Base-by-base conservation (phyloP, 1,140 invertebrate species). In the Phortica variegata region DNA sequence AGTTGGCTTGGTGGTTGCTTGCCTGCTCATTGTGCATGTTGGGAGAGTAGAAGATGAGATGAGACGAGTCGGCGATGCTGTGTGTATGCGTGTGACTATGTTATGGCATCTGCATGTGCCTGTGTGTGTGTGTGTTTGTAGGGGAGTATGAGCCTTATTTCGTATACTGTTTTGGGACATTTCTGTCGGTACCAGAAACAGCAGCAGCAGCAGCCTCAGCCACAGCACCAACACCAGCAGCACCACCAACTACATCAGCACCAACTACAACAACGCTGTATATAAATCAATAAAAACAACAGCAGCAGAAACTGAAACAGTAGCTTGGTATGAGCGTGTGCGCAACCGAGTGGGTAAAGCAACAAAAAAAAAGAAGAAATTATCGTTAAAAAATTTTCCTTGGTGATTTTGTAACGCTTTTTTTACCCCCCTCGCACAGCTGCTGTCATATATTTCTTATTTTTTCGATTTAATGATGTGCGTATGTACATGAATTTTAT, bases 251-350 rank as follows among this genome's bases (percentile, higher is more conserved):
- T 12, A 7, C 26, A 6, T 29, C 6, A 6, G 6, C 6, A 7
- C 26, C 26, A 12, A 15, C 33, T 34, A 34, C 10, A 33, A 44
- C 39, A 50, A 29, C 61, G 58, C 10, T 10, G 5, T 54, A 68
- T 60, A 68, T 68, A 68, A 68, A 68, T 68, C 63, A 68, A 68
- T 68, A 68, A 68, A 68, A 63, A 65, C 49, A 54, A 31, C 49
- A 31, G 33, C 13, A 45, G 29, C 45, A 61, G 58, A 57, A 61
- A 58, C 53, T 43, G 40, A n/a, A n/a, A n/a, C n/a, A n/a, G n/a
- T n/a, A n/a, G n/a, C n/a, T n/a, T n/a, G n/a, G n/a, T n/a, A n/a
- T n/a, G n/a, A n/a, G n/a, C n/a, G n/a, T n/a, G n/a, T n/a, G n/a
- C n/a, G n/a, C n/a, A 34, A 15, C 33, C 33, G 33, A 34, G 33